These are phyloP conservation scores for Sphenopsis melanotis DNA, from an alignment of 2,797 vertebrate species.

Conservation along the genomic window DNA sequence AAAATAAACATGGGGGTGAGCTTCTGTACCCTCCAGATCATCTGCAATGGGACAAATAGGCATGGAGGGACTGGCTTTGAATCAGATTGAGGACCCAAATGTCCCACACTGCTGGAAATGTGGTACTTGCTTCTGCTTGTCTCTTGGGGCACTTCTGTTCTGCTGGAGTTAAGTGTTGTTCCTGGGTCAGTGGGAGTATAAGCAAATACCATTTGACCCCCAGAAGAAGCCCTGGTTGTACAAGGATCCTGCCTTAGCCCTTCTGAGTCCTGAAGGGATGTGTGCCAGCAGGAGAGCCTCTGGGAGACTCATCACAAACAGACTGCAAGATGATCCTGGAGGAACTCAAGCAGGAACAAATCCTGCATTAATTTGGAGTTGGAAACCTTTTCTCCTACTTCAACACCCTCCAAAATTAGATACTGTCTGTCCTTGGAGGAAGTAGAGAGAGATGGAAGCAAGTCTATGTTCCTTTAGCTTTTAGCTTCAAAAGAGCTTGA, in stretches of 20 bases:
- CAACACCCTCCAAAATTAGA: neutral
- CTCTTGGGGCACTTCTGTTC: neutral
- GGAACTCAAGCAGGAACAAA: neutral
- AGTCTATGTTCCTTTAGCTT: neutral
- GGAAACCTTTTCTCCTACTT: constrained; percentile 11
- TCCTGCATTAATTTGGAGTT: neutral
- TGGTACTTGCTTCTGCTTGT: neutral
- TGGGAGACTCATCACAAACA: neutral
- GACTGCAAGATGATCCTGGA: constrained; percentile 10
- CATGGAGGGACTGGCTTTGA: neutral
- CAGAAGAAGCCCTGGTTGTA: neutral
- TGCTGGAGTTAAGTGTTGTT: neutral
- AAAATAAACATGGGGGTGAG: neutral
- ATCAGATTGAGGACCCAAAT: neutral
- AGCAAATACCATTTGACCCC: neutral
- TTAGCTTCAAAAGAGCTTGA: neutral
- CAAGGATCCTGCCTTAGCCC: neutral
- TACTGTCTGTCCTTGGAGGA: neutral
- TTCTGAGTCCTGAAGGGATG: neutral
- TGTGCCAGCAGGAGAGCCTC: neutral
- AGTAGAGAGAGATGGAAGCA: neutral
- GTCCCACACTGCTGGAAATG: neutral
- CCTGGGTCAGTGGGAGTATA: neutral
- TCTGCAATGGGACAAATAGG: neutral
- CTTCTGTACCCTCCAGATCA: neutral